phyloP scores from a whole-genome alignment of 2,113 vertebrate species.

The Maccullochella peelii region DNA sequence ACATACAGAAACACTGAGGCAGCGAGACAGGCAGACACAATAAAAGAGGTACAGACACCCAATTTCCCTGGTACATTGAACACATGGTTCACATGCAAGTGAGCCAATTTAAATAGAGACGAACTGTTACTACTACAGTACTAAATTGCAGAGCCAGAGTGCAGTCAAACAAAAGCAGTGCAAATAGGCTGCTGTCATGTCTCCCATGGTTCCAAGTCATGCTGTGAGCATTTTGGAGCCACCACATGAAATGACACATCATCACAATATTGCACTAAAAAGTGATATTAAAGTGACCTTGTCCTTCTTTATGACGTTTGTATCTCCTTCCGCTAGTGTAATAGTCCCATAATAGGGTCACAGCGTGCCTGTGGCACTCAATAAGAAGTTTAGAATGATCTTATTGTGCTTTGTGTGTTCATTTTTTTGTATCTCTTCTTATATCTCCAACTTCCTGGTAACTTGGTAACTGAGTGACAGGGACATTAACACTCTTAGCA shows the following conservation, averaged over 20 bases:
- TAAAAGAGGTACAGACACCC: not conserved
- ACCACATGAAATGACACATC: slow-evolving; percentile 7
- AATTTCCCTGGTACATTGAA: slow-evolving; percentile 33
- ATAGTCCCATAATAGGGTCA: slow-evolving; percentile 9
- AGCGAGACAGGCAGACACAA: not conserved
- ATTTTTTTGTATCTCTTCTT: slow-evolving; percentile 1
- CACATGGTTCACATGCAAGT: slow-evolving; percentile 18
- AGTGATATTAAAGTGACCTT: slow-evolving; percentile 5
- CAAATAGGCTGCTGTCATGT: not conserved
- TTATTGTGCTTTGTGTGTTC: slow-evolving; percentile 16
- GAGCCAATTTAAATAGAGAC: slow-evolving; percentile 1
- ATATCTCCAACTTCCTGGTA: not conserved
- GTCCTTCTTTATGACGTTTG: not conserved
- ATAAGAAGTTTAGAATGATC: slow-evolving; percentile 8
- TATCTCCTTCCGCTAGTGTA: not conserved
- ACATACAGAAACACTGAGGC: not conserved
- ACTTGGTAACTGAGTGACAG: not conserved
- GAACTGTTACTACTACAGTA: not conserved
- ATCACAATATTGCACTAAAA: slow-evolving; percentile 24
- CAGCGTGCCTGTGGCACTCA: not conserved
- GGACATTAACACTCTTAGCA: not conserved
- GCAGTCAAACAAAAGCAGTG: not conserved
- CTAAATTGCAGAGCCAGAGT: not conserved
- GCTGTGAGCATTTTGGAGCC: slow-evolving; percentile 26
- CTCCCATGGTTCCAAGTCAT: not conserved